Evolutionary conservation across 2,888 invertebrate species (phyloP), one percentile per base, ranked within the genome.

Genomic region (Melipona bicolor): DNA sequence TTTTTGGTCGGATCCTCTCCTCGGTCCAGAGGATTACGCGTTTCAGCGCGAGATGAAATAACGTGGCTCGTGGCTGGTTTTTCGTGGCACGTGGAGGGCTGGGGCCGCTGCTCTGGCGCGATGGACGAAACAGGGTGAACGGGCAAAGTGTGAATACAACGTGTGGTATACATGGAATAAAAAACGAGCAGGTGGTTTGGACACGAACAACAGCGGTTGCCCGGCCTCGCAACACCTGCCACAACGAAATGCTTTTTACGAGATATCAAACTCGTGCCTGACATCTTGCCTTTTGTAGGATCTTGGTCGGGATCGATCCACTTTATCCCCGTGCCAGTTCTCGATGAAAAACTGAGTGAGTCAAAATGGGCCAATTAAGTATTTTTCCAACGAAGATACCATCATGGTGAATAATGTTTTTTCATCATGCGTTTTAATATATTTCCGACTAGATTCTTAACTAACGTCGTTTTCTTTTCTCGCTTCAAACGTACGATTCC

Each of bases 151-250:
- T 85, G 87, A 90, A 89, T 84, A 84, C 85, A 85, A 88, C 83
- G 80, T 64, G 81, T 77, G 83, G 86, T 79, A 81, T 85, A 85
- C 68, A 70, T 62, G 74, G 79, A 81, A 81, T 87, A 80, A 84
- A 77, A 78, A 88, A 79, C 67, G 85, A 86, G 90, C 92, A 92
- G 91, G 91, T 92, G 92, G 89, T 84, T 56, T 70, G 71, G 84
- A 27, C 80, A 79, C 70, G 84, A 76, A 77, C 81, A 87, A 75
- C 89, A 81, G 75, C 89, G 84, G 87, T 85, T 88, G 83, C 86
- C 74, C 24, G 11, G 79, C 77, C 74, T 49, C 73, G 84, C 71
- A 87, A 86, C 92, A 92, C 91, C 92, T 92, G 92, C 91, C 85
- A 76, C 82, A 73, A 73, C 80, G 77, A 88, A 91, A 89, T 87